phyloP scores from a whole-genome alignment of 2,113 vertebrate genomes.

The Mormyrus lacerda region DNA sequence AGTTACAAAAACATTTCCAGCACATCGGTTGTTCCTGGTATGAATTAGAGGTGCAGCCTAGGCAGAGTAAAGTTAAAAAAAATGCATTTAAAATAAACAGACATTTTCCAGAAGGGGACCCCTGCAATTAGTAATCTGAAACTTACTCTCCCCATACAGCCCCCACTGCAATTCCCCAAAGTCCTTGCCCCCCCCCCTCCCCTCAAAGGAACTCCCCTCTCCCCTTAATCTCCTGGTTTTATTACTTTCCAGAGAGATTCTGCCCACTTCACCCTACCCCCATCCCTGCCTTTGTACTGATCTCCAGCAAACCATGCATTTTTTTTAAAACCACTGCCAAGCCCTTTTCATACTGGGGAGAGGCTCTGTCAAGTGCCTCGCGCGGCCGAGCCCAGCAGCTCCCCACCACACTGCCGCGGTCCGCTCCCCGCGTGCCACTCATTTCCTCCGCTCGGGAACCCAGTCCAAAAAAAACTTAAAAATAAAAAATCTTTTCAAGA shows the following conservation, averaged over 20 bases:
- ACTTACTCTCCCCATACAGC: constrained; percentile 51
- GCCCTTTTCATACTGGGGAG: constrained; percentile 58
- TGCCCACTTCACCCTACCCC: constrained; percentile 59
- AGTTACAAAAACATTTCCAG: not conserved
- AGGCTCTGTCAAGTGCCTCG: constrained; percentile 57
- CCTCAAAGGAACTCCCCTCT: constrained; percentile 59
- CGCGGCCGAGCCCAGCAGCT: constrained; percentile 28
- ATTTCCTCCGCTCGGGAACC: constrained; percentile 20
- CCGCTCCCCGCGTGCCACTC: constrained; percentile 15
- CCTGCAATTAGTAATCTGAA: constrained; percentile 68
- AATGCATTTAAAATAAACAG: constrained; percentile 40
- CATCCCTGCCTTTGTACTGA: constrained; percentile 62
- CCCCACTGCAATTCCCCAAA: constrained; percentile 64
- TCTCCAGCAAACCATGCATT: constrained; percentile 58
- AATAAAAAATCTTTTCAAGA: not conserved
- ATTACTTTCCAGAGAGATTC: constrained; percentile 71
- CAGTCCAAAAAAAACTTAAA: not conserved
- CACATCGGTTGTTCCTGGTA: not conserved
- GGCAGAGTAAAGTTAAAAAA: constrained; percentile 21
- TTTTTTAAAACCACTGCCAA: constrained; percentile 51
- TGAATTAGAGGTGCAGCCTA: not conserved
- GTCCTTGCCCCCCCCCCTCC: constrained; percentile 61
- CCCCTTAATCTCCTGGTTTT: constrained; percentile 71
- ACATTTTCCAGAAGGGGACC: constrained; percentile 52
- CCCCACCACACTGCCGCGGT: constrained; percentile 35